Evolutionary conservation across 2,113 vertebrate genomes (phyloP).

Genomic region (Todiramphus chloris): DNA sequence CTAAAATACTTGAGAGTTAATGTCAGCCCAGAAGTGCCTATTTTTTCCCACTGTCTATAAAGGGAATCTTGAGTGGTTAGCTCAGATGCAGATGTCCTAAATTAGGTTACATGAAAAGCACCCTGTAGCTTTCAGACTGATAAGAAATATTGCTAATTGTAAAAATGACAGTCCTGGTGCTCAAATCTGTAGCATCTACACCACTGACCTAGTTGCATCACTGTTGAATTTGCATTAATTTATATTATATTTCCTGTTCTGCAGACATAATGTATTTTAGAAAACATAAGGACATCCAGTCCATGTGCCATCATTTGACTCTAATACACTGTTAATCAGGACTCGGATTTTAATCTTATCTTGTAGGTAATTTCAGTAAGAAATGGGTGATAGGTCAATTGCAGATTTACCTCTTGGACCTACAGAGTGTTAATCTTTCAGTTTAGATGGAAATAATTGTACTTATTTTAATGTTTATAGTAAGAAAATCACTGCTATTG

Average conservation of each 20-base stretch:
- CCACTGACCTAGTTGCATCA: not conserved
- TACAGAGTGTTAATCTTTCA: not conserved
- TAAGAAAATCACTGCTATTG: not conserved
- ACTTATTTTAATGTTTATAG: not conserved
- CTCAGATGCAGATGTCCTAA: conserved; percentile 7
- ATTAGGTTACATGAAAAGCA: conserved; percentile 16
- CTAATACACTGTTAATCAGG: not conserved
- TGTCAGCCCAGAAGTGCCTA: not conserved
- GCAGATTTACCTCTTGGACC: not conserved
- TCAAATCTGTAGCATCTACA: not conserved
- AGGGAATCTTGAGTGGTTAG: not conserved
- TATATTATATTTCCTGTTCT: not conserved
- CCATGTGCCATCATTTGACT: not conserved
- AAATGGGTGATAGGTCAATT: not conserved
- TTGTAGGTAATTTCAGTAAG: not conserved
- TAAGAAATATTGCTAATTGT: not conserved
- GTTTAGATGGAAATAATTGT: not conserved
- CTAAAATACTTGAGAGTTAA: not conserved
- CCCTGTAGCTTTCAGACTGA: not conserved
- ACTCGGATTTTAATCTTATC: not conserved
- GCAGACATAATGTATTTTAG: not conserved
- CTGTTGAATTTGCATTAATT: not conserved
- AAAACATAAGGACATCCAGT: not conserved
- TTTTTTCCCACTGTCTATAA: not conserved
- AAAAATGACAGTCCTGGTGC: not conserved